phyloP scores from a whole-genome alignment of 1,140 invertebrate genomes.

The Caenorhabditis elegans region DNA sequence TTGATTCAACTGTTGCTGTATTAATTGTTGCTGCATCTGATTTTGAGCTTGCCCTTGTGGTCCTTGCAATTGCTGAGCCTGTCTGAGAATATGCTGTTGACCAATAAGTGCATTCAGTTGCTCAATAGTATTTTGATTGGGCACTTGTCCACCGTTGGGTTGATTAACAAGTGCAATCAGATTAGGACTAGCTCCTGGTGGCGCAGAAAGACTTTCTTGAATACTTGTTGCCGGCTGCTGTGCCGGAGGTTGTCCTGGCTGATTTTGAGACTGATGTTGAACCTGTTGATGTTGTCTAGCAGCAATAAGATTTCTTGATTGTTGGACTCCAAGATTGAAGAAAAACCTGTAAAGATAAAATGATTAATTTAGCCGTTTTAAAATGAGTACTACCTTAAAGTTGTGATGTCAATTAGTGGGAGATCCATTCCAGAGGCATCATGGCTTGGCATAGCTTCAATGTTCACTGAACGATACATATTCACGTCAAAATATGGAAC shows the following conservation, averaged over 20 bases:
- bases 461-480: background rate
- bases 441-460: background rate
- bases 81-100: background rate
- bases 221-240: background rate
- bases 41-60: background rate
- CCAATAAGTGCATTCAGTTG: background rate
- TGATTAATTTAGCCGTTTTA: background rate
- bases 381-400: background rate
- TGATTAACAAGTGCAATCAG: background rate
- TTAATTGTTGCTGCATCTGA: background rate
- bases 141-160: background rate
- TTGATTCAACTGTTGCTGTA: background rate
- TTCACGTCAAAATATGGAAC: slow-evolving; percentile 1
- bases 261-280: background rate
- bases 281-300: background rate
- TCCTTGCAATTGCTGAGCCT: slow-evolving; percentile 7
- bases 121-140: background rate
- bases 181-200: background rate
- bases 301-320: background rate
- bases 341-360: background rate
- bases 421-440: background rate
- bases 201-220: background rate
- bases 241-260: background rate
- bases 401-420: background rate
- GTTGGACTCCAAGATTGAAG: background rate